Evolutionary conservation across 2,113 vertebrate genomes (phyloP).

Genomic region (Neogale vison): DNA sequence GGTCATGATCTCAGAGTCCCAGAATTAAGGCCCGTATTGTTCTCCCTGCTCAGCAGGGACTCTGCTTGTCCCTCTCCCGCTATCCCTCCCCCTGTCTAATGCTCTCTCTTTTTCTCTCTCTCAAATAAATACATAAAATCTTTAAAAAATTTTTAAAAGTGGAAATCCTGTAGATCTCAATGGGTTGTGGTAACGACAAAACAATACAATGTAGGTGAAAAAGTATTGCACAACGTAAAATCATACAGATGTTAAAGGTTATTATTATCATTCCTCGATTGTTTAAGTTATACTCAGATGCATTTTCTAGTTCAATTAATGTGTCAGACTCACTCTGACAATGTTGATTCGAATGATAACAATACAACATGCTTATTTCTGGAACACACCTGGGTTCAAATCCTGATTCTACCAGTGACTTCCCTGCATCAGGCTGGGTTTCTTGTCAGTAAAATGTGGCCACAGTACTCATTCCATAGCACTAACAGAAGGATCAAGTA

Average conservation of each 20-base stretch:
- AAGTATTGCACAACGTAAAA: not conserved
- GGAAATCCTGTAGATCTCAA: not conserved
- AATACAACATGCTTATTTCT: not conserved
- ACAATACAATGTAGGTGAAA: not conserved
- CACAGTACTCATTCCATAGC: not conserved
- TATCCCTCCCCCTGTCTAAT: not conserved
- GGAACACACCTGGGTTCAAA: conserved; percentile 38
- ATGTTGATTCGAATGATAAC: not conserved
- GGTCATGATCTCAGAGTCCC: not conserved
- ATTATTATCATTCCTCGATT: not conserved
- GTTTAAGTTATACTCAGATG: not conserved
- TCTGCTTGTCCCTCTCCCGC: not conserved
- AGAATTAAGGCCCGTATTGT: not conserved
- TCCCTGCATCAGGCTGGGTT: not conserved
- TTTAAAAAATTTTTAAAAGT: not conserved
- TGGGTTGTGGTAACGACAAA: not conserved
- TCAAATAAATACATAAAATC: not conserved
- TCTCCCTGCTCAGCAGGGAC: not conserved
- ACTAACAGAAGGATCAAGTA: not conserved
- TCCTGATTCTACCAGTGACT: not conserved
- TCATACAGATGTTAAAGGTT: not conserved
- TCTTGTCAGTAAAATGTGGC: not conserved
- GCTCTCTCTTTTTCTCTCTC: not conserved
- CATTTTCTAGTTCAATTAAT: not conserved
- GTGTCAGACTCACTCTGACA: not conserved